phyloP scores from a whole-genome alignment of 2,888 invertebrate species.

The Phaonia tiefii region DNA sequence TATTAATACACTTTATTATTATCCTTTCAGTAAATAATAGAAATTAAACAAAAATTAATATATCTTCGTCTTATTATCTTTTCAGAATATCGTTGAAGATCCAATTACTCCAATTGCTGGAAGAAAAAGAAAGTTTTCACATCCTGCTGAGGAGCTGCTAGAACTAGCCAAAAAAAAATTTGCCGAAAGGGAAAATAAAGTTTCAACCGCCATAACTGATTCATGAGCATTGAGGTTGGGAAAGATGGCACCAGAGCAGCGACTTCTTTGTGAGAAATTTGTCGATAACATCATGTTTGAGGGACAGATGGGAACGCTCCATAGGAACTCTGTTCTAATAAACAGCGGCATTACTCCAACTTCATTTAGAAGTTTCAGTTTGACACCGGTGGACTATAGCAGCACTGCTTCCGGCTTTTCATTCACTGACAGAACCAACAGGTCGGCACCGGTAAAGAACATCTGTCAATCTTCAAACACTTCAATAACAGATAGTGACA shows the following conservation, averaged over 20 bases:
- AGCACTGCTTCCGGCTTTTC: not conserved
- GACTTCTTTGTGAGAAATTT: too few species aligned
- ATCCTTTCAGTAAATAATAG: slow-evolving; percentile 17
- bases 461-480: slow-evolving; percentile 11
- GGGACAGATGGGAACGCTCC: too few species aligned
- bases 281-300: too few species aligned
- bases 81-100: slow-evolving; percentile 9
- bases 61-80: slow-evolving; percentile 6
- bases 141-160: not conserved
- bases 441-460: slow-evolving; percentile 1
- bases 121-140: slow-evolving; percentile 8
- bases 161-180: slow-evolving; percentile 21
- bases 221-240: slow-evolving; percentile 13
- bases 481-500: slow-evolving; percentile 4
- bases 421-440: not conserved
- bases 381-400: not conserved
- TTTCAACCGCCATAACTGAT: slow-evolving; percentile 10
- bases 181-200: slow-evolving; percentile 1
- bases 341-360: not conserved
- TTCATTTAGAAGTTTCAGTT: not conserved
- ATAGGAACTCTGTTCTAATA: too few species aligned
- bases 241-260: slow-evolving; percentile 29
- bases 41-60: slow-evolving; percentile 11
- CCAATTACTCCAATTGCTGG: not conserved
- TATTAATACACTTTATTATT: slow-evolving; percentile 6